A percentile compares a stretch with the other conserved stretches of the same genome.
Conservation (phyloP, 92 coral and sea anemone species). For the Pocillopora meandrina region DNA sequence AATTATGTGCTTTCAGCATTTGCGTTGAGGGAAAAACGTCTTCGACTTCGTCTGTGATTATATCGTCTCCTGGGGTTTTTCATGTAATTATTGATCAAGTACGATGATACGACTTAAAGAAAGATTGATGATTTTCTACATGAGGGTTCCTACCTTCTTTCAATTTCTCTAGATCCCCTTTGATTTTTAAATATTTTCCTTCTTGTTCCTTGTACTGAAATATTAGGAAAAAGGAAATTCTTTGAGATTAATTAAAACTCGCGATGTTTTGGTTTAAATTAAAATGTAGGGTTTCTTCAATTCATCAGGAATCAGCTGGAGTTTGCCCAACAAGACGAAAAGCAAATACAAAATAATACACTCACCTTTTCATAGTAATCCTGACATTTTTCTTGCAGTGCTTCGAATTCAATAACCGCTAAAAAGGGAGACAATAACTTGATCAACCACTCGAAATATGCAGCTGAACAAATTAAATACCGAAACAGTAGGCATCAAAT, state of each 20-base stretch:
- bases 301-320: constrained; percentile 34
- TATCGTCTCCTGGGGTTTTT: not conserved
- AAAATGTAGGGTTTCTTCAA: constrained; percentile 11
- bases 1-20: not conserved
- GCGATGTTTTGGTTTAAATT: constrained; percentile 9
- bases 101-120: not conserved
- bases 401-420: constrained; percentile 92
- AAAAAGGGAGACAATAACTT: constrained; percentile 1
- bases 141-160: constrained; percentile 73
- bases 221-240: not conserved
- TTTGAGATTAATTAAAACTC: not conserved
- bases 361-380: constrained; percentile 88
- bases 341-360: constrained; percentile 10
- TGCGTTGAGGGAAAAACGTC: constrained; percentile 2
- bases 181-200: constrained; percentile 77
- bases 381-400: constrained; percentile 73
- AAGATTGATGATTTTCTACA: too few relatives aligned
- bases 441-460: not conserved
- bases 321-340: constrained; percentile 4
- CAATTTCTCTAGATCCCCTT: constrained; percentile 84
- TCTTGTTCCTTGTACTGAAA: constrained; percentile 84
- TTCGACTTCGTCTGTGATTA: not conserved
- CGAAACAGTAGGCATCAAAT: not conserved
- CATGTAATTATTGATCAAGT: not conserved
- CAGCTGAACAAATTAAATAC: constrained; percentile 15